These are phyloP conservation scores for Muscina levida DNA, from an alignment of 2,888 invertebrate genomes.

Conservation along the genomic window DNA sequence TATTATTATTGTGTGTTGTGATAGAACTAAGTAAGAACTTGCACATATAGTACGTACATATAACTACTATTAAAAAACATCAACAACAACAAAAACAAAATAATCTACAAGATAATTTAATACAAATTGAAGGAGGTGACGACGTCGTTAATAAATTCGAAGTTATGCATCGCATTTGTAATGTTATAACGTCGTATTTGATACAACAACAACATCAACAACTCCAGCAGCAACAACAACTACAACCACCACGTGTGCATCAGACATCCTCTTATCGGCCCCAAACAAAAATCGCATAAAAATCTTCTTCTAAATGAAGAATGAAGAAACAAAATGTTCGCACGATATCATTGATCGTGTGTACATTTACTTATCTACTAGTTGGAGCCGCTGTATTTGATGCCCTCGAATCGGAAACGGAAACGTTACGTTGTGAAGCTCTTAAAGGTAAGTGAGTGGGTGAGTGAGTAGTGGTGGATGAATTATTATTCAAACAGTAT, in stretches of 20 bases:
- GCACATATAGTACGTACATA: too few relatives aligned
- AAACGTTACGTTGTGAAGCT: slow-evolving; percentile 93
- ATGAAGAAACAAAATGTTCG: slow-evolving; percentile 99
- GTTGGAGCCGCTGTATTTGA: slow-evolving; percentile 99
- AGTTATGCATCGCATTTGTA: slow-evolving; percentile 51
- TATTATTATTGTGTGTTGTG: slow-evolving; percentile 62
- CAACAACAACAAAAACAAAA: slow-evolving; percentile 38
- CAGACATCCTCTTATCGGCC: slow-evolving; percentile 53
- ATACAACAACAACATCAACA: slow-evolving; percentile 60
- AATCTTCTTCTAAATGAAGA: slow-evolving; percentile 83
- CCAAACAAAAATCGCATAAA: slow-evolving; percentile 68
- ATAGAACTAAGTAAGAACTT: slow-evolving; percentile 70
- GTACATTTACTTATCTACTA: slow-evolving; percentile 99
- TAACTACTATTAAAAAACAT: too few relatives aligned
- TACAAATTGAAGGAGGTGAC: slow-evolving; percentile 39
- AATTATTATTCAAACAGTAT: background rate
- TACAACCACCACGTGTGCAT: slow-evolving; percentile 47
- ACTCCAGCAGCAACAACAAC: slow-evolving; percentile 62
- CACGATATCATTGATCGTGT: slow-evolving; percentile 99
- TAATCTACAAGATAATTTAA: slow-evolving; percentile 24
- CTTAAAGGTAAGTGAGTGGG: slow-evolving; percentile 90
- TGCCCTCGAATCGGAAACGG: slow-evolving; percentile 98
- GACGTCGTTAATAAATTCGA: slow-evolving; percentile 51
- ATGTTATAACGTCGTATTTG: slow-evolving; percentile 59
- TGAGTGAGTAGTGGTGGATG: too few relatives aligned